These are phyloP conservation scores for Montipora efflorescens DNA, from an alignment of 64 coral and sea anemone genomes.

Conservation along the genomic window DNA sequence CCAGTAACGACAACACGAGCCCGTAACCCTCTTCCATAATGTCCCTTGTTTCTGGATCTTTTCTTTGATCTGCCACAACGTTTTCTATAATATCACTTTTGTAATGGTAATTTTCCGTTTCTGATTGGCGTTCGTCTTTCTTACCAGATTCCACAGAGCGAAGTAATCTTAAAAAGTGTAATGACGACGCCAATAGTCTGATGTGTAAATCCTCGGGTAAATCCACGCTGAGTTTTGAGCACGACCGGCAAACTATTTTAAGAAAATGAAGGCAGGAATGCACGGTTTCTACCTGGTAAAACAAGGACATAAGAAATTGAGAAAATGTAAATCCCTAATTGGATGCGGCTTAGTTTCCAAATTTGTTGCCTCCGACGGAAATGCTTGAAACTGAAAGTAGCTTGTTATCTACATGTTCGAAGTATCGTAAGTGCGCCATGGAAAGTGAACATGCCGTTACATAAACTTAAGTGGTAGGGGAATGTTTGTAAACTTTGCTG, in stretches of 20 bases:
- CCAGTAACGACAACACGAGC: conserved; percentile 42
- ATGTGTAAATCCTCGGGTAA: conserved; percentile 39
- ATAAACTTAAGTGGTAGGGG: too few relatives aligned
- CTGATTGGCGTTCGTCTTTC: not conserved
- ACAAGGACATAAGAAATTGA: not conserved
- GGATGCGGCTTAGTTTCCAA: too few relatives aligned
- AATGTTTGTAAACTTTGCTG: too few relatives aligned
- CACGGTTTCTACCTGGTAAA: not conserved
- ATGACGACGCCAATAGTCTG: conserved; percentile 8
- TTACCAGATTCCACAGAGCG: not conserved
- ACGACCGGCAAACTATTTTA: conserved; percentile 18
- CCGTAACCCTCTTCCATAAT: not conserved
- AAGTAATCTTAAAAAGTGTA: conserved; percentile 34
- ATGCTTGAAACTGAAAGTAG: too few relatives aligned
- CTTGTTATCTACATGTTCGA: too few relatives aligned
- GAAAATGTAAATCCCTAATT: too few relatives aligned
- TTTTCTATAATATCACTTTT: not conserved
- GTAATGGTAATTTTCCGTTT: not conserved
- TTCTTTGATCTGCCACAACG: not conserved
- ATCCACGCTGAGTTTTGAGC: conserved; percentile 10
- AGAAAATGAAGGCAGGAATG: conserved; percentile 58
- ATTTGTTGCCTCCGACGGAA: too few relatives aligned
- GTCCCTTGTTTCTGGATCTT: not conserved
- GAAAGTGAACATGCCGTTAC: too few relatives aligned
- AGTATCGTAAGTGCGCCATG: too few relatives aligned